Base-by-base conservation (phyloP, 2,888 invertebrate genomes). In the Tuta absoluta region DNA sequence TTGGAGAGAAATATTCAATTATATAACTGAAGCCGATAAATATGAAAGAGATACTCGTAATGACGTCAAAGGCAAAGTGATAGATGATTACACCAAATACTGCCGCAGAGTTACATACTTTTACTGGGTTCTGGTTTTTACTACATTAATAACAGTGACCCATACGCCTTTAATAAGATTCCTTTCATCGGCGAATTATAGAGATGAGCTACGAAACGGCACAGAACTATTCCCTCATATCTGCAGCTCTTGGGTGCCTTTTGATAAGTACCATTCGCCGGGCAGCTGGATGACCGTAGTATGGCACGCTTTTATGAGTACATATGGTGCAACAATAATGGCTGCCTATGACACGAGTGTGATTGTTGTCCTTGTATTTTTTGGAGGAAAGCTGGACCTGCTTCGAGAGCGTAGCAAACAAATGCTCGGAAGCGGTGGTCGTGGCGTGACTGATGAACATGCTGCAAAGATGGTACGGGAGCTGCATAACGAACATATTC, bases 161-260 rank as follows among this genome's bases (percentile, higher is more conserved):
- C 69, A 71, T 0, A 77, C 82, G 1, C 88, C 89, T 1, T 67
- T 86, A 1, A 73, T 87, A 63, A 73, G 67, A 68, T 87, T 82
- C 68, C 12, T 80, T 1, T 80, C 85, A 0, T 85, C 87, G 0
- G 49, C 73, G 0, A 71, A 67, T 3, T 86, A 79, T 57, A 79
- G 86, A 41, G 81, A 84, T 67, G 76, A 76, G 14, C 60, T 85
- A 23, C 73, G 63, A 0, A 85, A 85, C 68, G 89, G 85, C 5
- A 80, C 80, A 0, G 85, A 85, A 68, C 38, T 68, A 0, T 90
- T 89, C 71, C 86, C 86, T 0, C 90, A 89, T 57, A 87, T 91
- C 23, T 87, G 87, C 48, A 89, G 87, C 65, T 82, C 89, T 17
- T 91, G 89, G 89, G 77, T 85, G 76, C 89, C 89, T 0, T 79